Evolutionary conservation across 2,113 vertebrate genomes (phyloP).

Genomic region (Damaliscus lunatus): DNA sequence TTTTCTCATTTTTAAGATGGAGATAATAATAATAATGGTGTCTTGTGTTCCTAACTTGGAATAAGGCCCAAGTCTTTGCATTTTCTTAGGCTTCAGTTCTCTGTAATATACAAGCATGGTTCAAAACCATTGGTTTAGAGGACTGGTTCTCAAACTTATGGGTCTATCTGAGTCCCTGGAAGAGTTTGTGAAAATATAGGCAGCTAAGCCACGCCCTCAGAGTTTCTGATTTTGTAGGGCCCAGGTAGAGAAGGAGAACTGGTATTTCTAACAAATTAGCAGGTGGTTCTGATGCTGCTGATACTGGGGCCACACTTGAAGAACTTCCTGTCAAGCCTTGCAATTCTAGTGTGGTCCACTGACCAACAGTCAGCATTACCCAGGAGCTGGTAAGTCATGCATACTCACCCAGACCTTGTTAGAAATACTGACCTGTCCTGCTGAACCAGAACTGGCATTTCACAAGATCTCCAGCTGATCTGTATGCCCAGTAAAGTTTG

Average conservation of each 20-base stretch:
- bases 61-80: neutral
- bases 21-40: neutral
- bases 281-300: neutral
- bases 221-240: neutral
- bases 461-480: neutral
- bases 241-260: neutral
- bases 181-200: neutral
- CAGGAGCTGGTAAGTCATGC: neutral
- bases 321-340: neutral
- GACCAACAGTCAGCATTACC: neutral
- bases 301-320: neutral
- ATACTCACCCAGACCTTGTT: neutral
- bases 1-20: neutral
- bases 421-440: neutral
- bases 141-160: neutral
- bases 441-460: neutral
- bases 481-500: neutral
- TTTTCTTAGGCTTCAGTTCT: neutral
- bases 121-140: neutral
- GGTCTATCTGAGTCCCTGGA: neutral
- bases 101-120: neutral
- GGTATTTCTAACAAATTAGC: neutral
- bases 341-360: neutral
- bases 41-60: neutral
- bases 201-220: fast-evolving